phyloP scores from a whole-genome alignment of 2,113 vertebrate species.

The Mobula hypostoma region DNA sequence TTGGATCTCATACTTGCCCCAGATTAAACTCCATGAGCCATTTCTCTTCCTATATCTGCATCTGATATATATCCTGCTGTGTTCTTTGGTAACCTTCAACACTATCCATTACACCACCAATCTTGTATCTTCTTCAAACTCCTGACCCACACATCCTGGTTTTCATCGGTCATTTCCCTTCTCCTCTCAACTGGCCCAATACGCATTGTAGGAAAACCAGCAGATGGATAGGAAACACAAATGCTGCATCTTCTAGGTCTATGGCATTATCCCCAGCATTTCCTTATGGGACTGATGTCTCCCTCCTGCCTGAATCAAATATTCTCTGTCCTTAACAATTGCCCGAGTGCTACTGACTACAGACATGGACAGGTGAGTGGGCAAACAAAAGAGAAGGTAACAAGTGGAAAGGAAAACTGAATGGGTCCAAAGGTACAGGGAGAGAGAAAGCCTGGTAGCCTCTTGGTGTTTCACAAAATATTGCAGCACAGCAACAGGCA shows the following conservation, averaged over 20 bases:
- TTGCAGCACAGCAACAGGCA: neutral
- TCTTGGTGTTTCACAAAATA: neutral
- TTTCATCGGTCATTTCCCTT: too few species aligned
- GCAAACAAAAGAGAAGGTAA: neutral
- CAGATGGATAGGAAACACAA: neutral
- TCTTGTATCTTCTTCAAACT: neutral
- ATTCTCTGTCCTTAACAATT: neutral
- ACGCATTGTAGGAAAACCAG: neutral
- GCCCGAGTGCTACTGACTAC: neutral
- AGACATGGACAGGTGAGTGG: neutral
- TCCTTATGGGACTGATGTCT: neutral
- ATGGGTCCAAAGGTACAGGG: neutral
- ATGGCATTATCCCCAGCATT: neutral
- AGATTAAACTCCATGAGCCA: too few species aligned
- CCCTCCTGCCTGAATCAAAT: neutral
- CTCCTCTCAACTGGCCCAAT: neutral
- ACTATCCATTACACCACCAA: neutral
- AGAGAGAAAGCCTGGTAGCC: neutral
- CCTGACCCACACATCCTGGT: neutral
- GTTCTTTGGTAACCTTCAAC: neutral
- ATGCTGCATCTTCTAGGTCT: neutral
- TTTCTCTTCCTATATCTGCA: too few species aligned
- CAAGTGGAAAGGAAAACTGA: neutral
- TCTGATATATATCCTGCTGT: too few species aligned
- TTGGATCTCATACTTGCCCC: too few species aligned